Evolutionary conservation across 2,113 vertebrate species (phyloP), one percentile per base, ranked within the genome.

Genomic region (Catharus minimus): DNA sequence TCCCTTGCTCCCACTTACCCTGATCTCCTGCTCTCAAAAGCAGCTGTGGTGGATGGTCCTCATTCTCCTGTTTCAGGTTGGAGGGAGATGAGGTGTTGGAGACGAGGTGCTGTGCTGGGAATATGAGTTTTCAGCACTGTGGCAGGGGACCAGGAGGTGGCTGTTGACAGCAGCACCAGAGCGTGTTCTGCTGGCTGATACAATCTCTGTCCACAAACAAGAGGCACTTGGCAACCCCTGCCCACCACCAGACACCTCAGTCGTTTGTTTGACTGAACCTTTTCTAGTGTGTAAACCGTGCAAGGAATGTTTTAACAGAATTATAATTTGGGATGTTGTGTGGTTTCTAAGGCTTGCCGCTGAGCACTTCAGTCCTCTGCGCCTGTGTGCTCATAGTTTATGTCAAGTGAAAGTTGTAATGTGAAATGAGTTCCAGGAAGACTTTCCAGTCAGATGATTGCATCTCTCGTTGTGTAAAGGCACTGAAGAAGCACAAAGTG

Each of bases 71-170:
- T 88, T 69, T 82, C 66, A 65, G 58, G 4, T 66, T 65, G 36
- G 13, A 43, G 58, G 62, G 67, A 76, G 58, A 39, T 79, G 81
- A 89, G 66, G 74, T 65, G 74, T 46, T 79, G 30, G 36, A 30
- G 69, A 56, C 23, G 11, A 72, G 91, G 53, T 81, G 69, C 41
- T 87, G 38, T 88, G 21, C 65, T 68, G 91, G 91, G 69, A 87
- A 38, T 86, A 8, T 5, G 30, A 33, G 46, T 92, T 92, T 94
- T 89, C 91, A 92, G 89, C 41, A 13, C 81, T 39, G 73, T 81
- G 69, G 57, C 73, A 30, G 74, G 81, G 58, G 53, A 93, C 49
- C 57, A 38, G 66, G 81, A 57, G 93, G 22, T 72, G 77, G 27
- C 69, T 93, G 83, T 38, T 92, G 77, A 78, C 89, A 82, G 86